These are phyloP conservation scores for Ceyx margarethae DNA, from an alignment of 2,113 vertebrate species.

Conservation along the genomic window DNA sequence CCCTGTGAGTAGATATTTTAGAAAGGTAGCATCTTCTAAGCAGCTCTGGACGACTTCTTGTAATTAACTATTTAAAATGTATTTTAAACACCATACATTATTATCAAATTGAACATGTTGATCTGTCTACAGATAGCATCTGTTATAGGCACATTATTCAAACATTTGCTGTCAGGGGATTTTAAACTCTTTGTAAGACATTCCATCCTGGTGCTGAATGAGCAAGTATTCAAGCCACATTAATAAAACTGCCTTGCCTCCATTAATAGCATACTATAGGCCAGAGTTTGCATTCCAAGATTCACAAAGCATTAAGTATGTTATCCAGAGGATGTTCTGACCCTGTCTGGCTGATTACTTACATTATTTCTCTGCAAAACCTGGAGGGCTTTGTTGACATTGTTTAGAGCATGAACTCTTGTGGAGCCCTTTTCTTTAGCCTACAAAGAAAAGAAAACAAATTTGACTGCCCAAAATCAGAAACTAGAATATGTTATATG, in stretches of 20 bases:
- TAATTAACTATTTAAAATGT: not conserved
- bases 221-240: not conserved
- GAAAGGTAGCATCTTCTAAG: not conserved
- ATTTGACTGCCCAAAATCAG: constrained; percentile 21
- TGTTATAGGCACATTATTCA: not conserved
- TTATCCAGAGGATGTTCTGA: not conserved
- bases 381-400: constrained; percentile 96
- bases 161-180: not conserved
- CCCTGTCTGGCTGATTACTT: constrained; percentile 68
- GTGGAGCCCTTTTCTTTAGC: constrained; percentile 95
- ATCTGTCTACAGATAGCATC: not conserved
- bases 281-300: not conserved
- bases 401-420: constrained; percentile 96
- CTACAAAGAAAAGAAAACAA: constrained; percentile 73
- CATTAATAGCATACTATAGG: not conserved
- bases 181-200: not conserved
- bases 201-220: not conserved
- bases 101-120: not conserved
- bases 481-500: not conserved
- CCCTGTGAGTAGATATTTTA: not conserved
- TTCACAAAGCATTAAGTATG: not conserved
- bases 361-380: constrained; percentile 97
- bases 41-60: not conserved
- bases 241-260: not conserved
- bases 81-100: not conserved